A percentile compares a stretch with the other conserved stretches of the same genome.
Conservation (phyloP, 2,888 invertebrate genomes). For the Minunthozetes semirufus region DNA sequence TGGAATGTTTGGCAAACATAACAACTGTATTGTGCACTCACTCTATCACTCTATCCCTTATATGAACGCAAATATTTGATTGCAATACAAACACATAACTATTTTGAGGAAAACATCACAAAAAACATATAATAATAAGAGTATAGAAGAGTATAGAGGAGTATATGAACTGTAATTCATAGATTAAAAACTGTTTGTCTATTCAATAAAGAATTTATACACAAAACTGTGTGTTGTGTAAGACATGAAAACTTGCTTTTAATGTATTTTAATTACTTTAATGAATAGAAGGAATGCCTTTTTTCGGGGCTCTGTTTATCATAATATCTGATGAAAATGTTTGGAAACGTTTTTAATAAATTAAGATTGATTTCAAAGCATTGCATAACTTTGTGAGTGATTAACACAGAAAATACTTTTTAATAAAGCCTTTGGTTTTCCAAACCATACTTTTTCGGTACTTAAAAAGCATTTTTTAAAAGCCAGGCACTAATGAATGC, state of each 20-base stretch:
- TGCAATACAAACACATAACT: not conserved
- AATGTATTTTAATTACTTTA: not conserved
- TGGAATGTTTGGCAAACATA: slow-evolving; percentile 11
- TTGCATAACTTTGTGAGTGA: not conserved
- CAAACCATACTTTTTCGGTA: too few species aligned
- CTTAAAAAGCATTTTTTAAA: too few species aligned
- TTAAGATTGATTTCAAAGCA: slow-evolving; percentile 5
- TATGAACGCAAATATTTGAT: slow-evolving; percentile 14
- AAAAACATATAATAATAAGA: not conserved
- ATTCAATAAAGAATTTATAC: not conserved
- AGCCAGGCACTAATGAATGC: not conserved
- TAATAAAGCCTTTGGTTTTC: too few species aligned
- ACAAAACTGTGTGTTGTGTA: not conserved
- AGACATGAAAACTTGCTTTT: not conserved
- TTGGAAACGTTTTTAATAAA: not conserved
- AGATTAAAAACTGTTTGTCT: slow-evolving; percentile 1
- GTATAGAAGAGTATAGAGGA: not conserved
- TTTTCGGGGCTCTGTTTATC: not conserved
- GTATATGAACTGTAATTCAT: too few species aligned
- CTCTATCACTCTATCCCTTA: not conserved
- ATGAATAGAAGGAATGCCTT: not conserved
- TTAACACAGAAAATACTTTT: not conserved
- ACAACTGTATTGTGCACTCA: not conserved
- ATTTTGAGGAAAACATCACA: not conserved
- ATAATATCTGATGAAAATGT: slow-evolving; percentile 4